These are phyloP conservation scores for Myiothlypis coronata DNA, from an alignment of 2,797 vertebrate species.

Conservation along the genomic window DNA sequence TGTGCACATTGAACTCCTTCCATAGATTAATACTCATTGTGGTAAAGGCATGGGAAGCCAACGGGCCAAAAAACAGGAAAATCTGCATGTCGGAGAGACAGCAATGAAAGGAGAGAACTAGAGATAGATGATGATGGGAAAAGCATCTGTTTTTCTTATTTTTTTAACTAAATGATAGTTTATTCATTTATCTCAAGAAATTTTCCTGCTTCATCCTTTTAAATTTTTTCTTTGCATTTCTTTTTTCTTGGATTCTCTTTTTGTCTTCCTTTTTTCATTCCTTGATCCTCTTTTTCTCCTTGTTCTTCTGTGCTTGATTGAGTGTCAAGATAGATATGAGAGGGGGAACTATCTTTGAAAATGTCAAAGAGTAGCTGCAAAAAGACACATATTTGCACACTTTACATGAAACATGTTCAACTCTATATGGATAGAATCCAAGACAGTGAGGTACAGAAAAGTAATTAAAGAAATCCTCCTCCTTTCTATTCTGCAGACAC, in stretches of 20 bases:
- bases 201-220: not conserved
- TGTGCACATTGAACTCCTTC: not conserved
- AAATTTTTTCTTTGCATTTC: not conserved
- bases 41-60: not conserved
- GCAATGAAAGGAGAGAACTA: not conserved
- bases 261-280: not conserved
- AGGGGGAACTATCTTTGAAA: conserved; percentile 29
- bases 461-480: not conserved
- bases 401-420: conserved; percentile 1
- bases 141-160: not conserved
- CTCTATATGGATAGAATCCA: not conserved
- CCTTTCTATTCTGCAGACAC: not conserved
- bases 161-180: not conserved
- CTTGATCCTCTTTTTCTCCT: not conserved
- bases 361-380: conserved; percentile 44
- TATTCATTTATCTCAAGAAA: not conserved
- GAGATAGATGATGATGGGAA: not conserved
- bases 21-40: not conserved
- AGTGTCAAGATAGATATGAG: not conserved
- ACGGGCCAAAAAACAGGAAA: not conserved
- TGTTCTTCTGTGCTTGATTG: not conserved
- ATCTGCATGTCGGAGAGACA: not conserved
- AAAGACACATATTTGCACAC: conserved; percentile 46
- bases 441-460: not conserved
- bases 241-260: not conserved